Base-by-base conservation (phyloP, 2,797 vertebrate genomes). In the Intellagama lesueurii region DNA sequence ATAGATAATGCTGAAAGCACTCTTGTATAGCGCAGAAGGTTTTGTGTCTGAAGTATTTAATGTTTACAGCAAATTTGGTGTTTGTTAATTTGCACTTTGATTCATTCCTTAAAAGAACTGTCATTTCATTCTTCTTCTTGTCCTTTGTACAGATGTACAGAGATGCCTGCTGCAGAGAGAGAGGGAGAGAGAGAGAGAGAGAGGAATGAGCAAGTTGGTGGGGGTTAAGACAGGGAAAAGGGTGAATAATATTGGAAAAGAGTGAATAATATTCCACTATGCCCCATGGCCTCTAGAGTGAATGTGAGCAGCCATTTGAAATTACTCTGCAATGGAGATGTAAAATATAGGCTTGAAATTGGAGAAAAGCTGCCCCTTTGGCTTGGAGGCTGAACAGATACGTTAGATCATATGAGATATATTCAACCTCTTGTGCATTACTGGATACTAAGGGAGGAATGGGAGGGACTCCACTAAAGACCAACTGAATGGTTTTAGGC, bases 1-100 rank as follows among this genome's bases (percentile, higher is more conserved):
- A 98, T 98, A 96, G 96, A 96, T 97, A 98, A 98, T 98, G 97
- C 96, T 95, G 95, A 95, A 95, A 95, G 94, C 94, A 64, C 91
- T 94, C 95, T 95, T 94, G 94, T 95, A 87, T 60, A 93, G 94
- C 91, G 86, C 95, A 95, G 96, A 94, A 94, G 95, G 93, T 93
- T 96, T 95, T 94, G 90, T 93, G 95, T 96, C 95, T 95, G 93
- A 96, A 96, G 95, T 96, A 95, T 97, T 97, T 97, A 96, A 96
- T 96, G 91, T 95, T 96, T 96, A 96, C 96, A 96, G 90, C 94
- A 95, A 93, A 94, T 96, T 92, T 90, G 92, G 85, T 95, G 91
- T 95, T 95, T 93, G 92, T 92, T 96, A 93, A 96, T 96, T 95
- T 96, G 93, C 95, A 91, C 94, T 94, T 95, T 94, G 94, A 94